phyloP scores from a whole-genome alignment of 2,113 vertebrate species.

The Capreolus pygargus region DNA sequence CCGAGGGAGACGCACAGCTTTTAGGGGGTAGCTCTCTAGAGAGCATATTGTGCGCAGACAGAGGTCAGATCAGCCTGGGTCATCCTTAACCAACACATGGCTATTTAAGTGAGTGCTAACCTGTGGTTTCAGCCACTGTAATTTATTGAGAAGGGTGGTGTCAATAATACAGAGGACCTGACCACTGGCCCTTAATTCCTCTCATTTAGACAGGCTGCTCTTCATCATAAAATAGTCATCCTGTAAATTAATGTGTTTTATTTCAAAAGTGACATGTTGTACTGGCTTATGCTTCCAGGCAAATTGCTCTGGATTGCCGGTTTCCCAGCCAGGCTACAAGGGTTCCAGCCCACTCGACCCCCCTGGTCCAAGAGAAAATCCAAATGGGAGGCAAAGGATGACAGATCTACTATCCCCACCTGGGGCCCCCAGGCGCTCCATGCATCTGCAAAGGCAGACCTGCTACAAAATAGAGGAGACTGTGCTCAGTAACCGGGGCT shows the following conservation, averaged over 20 bases:
- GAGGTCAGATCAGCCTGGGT: slow-evolving; percentile 25
- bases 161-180: slow-evolving; percentile 29
- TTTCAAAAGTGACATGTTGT: slow-evolving; percentile 54
- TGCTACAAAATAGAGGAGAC: not conserved
- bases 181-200: slow-evolving; percentile 58
- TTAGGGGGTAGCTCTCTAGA: not conserved
- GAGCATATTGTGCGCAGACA: not conserved
- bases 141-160: slow-evolving; percentile 26
- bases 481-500: not conserved
- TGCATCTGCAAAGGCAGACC: not conserved
- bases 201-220: slow-evolving; percentile 52
- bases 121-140: slow-evolving; percentile 15
- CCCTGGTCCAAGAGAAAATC: not conserved
- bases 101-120: slow-evolving; percentile 42
- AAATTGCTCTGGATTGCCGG: slow-evolving; percentile 25
- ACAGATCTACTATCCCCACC: not conserved
- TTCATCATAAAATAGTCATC: slow-evolving; percentile 50
- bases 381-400: not conserved
- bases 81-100: not conserved
- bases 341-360: not conserved
- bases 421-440: not conserved
- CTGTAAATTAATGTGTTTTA: slow-evolving; percentile 62
- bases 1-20: not conserved
- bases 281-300: slow-evolving; percentile 26
- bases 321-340: not conserved